Base-by-base conservation (phyloP, 2,888 invertebrate species). In the Macropis europaea region DNA sequence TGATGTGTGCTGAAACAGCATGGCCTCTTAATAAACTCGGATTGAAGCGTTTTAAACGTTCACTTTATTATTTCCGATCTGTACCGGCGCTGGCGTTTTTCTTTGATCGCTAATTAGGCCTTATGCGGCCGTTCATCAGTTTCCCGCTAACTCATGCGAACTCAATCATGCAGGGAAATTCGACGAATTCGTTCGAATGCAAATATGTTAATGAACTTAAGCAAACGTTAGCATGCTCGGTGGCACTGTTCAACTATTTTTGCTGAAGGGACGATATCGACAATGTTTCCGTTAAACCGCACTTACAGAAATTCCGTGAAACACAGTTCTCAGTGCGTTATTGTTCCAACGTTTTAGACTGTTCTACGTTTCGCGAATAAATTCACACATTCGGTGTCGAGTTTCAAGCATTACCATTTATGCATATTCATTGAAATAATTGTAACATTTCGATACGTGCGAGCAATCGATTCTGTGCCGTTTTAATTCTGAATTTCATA, bases 1-100 rank as follows among this genome's bases (percentile, higher is more conserved):
- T 96, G 84, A 97, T 96, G 90, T 97, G 97, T 76, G 94, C 92
- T 92, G 87, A 73, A 90, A 90, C 80, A 79, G 62, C 68, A 69
- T 54, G 43, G 40, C 28, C 36, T 19, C 13, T 73, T 76, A 67
- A 71, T 76, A 67, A 73, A 62, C 66, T 53, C 36, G 38, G 2
- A n/a, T n/a, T 22, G 42, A 34, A 22, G 11, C 17, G 34, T 40
- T 56, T 40, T 30, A 56, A 68, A 61, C 40, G 50, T 24, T 28
- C 40, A 68, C 56, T 56, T 42, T 34, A 56, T 68, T 71, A 56
- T 56, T 52, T 26, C 9, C 24, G n/a, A 22, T 19, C 13, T 7
- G 36, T 38, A 7, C n/a, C 11, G 43, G 30, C 45, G 9, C 30
- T 38, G 34, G 22, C 34, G n/a, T 50, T 38, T 40, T 30, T 47